A percentile compares a stretch with the other conserved stretches of the same genome.
These are phyloP conservation scores for Lasioglossum calceatum DNA, from an alignment of 2,888 invertebrate species.

Conservation along the genomic window DNA sequence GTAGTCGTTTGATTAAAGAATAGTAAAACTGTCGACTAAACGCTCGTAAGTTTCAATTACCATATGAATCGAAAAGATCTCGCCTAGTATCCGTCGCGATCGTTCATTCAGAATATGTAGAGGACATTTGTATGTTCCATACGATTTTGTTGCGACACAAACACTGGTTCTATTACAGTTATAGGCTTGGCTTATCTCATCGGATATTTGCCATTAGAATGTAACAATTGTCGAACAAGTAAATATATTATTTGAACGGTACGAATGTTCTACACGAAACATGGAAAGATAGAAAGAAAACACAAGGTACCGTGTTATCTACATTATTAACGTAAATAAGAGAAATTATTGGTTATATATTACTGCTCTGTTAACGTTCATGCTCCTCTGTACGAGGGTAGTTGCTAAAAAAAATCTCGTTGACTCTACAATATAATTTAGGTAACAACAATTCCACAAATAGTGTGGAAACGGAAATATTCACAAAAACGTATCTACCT, in stretches of 20 bases:
- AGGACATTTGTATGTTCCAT: not conserved
- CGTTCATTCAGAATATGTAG: not conserved
- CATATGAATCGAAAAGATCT: slow-evolving; percentile 25
- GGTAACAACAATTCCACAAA: not conserved
- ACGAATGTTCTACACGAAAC: slow-evolving; percentile 3
- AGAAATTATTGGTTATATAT: slow-evolving; percentile 18
- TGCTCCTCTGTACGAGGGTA: not conserved
- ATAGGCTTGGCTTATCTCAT: not conserved
- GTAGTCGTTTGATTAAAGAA: slow-evolving; percentile 5
- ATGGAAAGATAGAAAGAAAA: not conserved
- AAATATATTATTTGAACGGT: slow-evolving; percentile 30
- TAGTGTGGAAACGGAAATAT: not conserved
- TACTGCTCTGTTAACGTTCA: not conserved
- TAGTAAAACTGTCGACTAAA: slow-evolving; percentile 10
- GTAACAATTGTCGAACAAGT: slow-evolving; percentile 28
- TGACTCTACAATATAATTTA: slow-evolving; percentile 15
- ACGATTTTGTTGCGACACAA: not conserved
- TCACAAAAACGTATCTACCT: not conserved
- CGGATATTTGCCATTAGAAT: slow-evolving; percentile 13
- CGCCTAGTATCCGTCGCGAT: not conserved
- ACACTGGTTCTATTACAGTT: slow-evolving; percentile 18
- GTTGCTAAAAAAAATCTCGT: not conserved
- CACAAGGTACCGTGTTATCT: slow-evolving; percentile 37
- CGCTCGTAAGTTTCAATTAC: not conserved
- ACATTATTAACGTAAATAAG: slow-evolving; percentile 40